Percentiles rank a stretch among this genome's conserved stretches.
Conservation (phyloP, 1,140 invertebrate species). For the Platyura marginata region DNA sequence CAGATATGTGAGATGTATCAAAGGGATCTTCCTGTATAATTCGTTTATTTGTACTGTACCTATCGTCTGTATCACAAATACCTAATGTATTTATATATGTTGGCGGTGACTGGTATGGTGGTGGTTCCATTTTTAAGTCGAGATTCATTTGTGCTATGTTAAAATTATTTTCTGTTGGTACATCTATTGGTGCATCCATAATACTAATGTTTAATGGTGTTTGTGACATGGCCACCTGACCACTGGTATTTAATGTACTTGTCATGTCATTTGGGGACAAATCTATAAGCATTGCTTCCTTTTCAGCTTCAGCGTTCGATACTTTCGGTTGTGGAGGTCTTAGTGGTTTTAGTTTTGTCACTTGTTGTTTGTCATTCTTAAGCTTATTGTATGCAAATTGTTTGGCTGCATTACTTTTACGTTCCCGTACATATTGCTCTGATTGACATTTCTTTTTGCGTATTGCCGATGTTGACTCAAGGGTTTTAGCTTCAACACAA, state of each 20-base stretch:
- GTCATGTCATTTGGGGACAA: constrained; percentile 15
- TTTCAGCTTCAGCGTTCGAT: constrained; percentile 15
- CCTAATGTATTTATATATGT: constrained; percentile 27
- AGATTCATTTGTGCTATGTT: constrained; percentile 1
- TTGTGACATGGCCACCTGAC: background rate
- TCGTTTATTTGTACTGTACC: constrained; percentile 5
- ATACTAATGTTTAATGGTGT: constrained; percentile 24
- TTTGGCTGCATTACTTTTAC: constrained; percentile 32
- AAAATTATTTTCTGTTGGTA: constrained; percentile 25
- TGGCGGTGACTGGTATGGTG: constrained; percentile 29
- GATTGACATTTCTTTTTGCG: constrained; percentile 24
- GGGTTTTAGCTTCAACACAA: too few species aligned
- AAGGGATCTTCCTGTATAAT: constrained; percentile 31
- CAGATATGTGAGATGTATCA: constrained; percentile 29
- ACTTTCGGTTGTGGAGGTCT: constrained; percentile 29
- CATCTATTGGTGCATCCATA: constrained; percentile 59
- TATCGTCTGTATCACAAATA: constrained; percentile 11
- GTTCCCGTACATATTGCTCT: constrained; percentile 26
- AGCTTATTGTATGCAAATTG: constrained; percentile 64
- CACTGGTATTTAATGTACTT: constrained; percentile 12
- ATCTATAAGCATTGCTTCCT: constrained; percentile 28
- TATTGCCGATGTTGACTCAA: background rate
- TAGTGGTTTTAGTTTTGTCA: constrained; percentile 20
- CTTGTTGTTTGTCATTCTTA: constrained; percentile 35
- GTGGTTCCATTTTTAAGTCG: constrained; percentile 15